Percentiles rank a stretch among this genome's conserved stretches.
phyloP scores from a whole-genome alignment of 2,888 invertebrate species.

The Ectemnius cavifrons region DNA sequence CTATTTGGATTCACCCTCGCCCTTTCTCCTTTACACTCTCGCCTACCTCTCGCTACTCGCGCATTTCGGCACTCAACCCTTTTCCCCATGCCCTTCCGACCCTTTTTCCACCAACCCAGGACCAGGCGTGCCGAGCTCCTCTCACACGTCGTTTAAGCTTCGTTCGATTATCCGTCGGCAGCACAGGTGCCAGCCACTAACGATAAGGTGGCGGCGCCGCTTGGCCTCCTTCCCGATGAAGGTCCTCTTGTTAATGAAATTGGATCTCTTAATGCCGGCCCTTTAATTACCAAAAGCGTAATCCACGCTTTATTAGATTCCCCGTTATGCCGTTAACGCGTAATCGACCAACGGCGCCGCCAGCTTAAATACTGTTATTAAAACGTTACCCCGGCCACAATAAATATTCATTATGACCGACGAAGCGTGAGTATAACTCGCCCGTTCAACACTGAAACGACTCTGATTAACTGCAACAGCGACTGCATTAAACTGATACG shows the following conservation, averaged over 20 bases:
- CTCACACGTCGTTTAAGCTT: slow-evolving; percentile 1
- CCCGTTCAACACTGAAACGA: no score
- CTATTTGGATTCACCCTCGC: slow-evolving; percentile 39
- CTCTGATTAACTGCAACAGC: no score
- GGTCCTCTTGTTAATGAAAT: slow-evolving; percentile 1
- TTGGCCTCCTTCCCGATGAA: neutral
- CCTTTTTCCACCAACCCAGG: slow-evolving; percentile 10
- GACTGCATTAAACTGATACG: no score
- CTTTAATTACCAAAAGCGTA: slow-evolving; percentile 5
- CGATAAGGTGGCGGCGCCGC: neutral
- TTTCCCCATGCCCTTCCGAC: neutral
- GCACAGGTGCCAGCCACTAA: neutral
- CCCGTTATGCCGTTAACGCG: neutral
- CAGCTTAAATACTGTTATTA: slow-evolving; percentile 2
- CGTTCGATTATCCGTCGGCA: slow-evolving; percentile 5
- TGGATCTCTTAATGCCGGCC: slow-evolving; percentile 3
- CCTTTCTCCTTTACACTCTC: neutral
- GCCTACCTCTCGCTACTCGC: slow-evolving; percentile 10
- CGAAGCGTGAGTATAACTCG: neutral
- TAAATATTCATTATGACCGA: slow-evolving; percentile 5
- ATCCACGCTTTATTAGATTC: slow-evolving; percentile 1
- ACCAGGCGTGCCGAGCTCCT: neutral
- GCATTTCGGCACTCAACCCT: slow-evolving; percentile 34
- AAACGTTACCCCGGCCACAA: neutral
- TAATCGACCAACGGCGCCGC: neutral